A percentile compares a stretch with the other conserved stretches of the same genome.
These are phyloP conservation scores for Porites rus DNA, from an alignment of 92 coral and sea anemone species.

Conservation along the genomic window DNA sequence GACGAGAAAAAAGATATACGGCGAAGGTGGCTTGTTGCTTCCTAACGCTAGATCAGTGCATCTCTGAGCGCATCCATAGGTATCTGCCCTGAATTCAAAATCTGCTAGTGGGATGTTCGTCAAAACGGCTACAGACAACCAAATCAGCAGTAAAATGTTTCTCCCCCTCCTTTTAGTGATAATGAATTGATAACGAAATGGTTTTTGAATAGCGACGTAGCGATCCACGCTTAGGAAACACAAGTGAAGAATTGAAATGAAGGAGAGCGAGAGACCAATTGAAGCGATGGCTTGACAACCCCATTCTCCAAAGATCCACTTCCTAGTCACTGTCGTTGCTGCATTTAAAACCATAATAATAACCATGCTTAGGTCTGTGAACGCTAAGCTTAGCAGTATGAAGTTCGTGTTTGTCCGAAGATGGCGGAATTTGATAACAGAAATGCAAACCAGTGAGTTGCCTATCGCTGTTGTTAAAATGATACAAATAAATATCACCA, in stretches of 20 bases:
- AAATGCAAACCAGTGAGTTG: conserved; percentile 73
- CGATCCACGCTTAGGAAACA: conserved; percentile 89
- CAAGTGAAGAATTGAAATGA: conserved; percentile 91
- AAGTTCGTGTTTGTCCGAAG: conserved; percentile 83
- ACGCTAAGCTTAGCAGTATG: conserved; percentile 81
- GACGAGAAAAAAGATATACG: conserved; percentile 72
- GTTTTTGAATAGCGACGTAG: conserved; percentile 81
- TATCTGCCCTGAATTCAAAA: conserved; percentile 77
- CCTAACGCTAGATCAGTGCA: conserved; percentile 37
- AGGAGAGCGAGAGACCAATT: conserved; percentile 73
- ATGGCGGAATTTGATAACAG: conserved; percentile 70
- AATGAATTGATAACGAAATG: conserved; percentile 76
- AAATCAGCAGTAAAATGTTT: conserved; percentile 44
- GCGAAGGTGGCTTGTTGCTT: not conserved
- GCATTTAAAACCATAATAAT: conserved; percentile 84
- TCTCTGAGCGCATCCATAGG: conserved; percentile 88
- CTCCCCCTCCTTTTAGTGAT: conserved; percentile 70
- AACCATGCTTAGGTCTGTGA: conserved; percentile 89
- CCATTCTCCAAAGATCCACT: conserved; percentile 87
- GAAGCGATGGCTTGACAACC: conserved; percentile 78
- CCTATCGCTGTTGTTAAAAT: conserved; percentile 80
- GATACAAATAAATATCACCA: conserved; percentile 54
- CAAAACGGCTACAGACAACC: conserved; percentile 63
- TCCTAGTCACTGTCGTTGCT: conserved; percentile 67
- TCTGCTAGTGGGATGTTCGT: conserved; percentile 84